Conservation (phyloP, 2,888 invertebrate species). For the Macrosiphum euphorbiae region DNA sequence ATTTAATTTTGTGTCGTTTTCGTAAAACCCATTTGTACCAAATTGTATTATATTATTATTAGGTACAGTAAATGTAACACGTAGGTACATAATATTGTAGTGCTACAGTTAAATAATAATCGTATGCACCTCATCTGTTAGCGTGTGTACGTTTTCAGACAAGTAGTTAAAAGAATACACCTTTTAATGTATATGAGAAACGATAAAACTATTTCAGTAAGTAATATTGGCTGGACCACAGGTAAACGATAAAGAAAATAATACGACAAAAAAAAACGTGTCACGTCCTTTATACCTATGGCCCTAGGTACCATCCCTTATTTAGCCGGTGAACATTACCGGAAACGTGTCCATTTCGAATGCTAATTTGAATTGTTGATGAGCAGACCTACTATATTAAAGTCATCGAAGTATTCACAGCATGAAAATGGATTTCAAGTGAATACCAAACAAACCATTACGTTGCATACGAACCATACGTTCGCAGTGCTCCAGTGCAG, state of each 20-base stretch:
- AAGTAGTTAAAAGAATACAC: background rate
- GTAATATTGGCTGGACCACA: background rate
- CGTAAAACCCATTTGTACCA: background rate
- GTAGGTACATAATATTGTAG: background rate
- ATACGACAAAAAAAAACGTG: background rate
- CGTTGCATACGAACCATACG: no score
- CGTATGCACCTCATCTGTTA: background rate
- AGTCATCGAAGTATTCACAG: background rate
- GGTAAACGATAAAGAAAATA: background rate
- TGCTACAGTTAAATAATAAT: background rate
- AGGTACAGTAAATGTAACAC: background rate
- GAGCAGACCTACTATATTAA: background rate
- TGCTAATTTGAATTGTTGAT: conserved; percentile 48
- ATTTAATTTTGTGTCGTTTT: background rate
- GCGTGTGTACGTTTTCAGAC: background rate
- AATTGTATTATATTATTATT: background rate
- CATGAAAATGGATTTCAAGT: conserved; percentile 52
- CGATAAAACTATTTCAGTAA: background rate
- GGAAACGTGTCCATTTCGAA: conserved; percentile 41
- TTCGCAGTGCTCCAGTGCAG: background rate
- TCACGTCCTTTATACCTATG: background rate
- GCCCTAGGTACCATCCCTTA: background rate
- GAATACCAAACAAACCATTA: conserved; percentile 42
- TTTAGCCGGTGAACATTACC: background rate
- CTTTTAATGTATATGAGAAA: background rate